Percentiles rank a stretch among this genome's conserved stretches.
phyloP scores from a whole-genome alignment of 2,113 vertebrate genomes.

The Paramisgurnus dabryanus region DNA sequence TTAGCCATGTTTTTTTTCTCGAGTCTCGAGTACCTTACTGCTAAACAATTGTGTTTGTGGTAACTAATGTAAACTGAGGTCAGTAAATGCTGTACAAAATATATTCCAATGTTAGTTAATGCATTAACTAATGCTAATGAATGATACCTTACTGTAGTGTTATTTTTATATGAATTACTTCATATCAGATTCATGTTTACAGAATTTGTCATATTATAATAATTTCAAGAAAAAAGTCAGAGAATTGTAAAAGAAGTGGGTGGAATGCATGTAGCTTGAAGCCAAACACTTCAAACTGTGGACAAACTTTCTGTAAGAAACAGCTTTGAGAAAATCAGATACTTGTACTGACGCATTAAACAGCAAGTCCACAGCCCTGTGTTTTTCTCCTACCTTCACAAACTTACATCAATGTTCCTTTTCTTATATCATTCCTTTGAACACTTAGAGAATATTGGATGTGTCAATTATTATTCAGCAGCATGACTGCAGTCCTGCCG shows the following conservation, averaged over 20 bases:
- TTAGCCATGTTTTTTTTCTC: too few relatives aligned
- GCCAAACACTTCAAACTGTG: slow-evolving; percentile 7
- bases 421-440: not conserved
- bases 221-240: not conserved
- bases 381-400: not conserved
- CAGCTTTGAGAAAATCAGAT: slow-evolving; percentile 6
- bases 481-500: not conserved
- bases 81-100: too few relatives aligned
- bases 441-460: not conserved
- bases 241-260: not conserved
- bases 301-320: slow-evolving; percentile 2
- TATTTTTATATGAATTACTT: too few relatives aligned
- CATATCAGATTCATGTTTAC: too few relatives aligned
- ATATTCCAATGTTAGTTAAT: too few relatives aligned
- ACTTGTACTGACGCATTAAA: slow-evolving; percentile 11
- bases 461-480: slow-evolving; percentile 5
- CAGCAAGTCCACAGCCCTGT: not conserved
- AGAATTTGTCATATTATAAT: too few relatives aligned
- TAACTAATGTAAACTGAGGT: too few relatives aligned
- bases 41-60: too few relatives aligned
- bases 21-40: too few relatives aligned
- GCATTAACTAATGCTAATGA: too few relatives aligned
- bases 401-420: not conserved
- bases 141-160: too few relatives aligned
- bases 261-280: not conserved